Conservation (phyloP, 2,888 invertebrate species). For the Aelia acuminata region DNA sequence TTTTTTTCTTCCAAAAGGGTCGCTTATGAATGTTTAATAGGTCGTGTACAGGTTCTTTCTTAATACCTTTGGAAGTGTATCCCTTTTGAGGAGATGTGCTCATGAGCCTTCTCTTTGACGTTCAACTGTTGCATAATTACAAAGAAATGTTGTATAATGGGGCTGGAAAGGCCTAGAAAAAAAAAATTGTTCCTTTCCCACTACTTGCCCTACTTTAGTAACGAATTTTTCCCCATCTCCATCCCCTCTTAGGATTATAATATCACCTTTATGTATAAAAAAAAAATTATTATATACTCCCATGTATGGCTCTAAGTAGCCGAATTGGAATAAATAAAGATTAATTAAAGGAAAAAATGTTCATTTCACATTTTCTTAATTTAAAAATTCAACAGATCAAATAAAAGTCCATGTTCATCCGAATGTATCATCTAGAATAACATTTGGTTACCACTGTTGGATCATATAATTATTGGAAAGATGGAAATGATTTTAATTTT, state of each 20-base stretch:
- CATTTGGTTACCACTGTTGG: too few species aligned
- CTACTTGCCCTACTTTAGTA: not conserved
- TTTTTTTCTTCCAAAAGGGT: constrained; percentile 17
- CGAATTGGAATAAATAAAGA: too few species aligned
- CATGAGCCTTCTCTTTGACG: not conserved
- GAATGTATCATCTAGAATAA: too few species aligned
- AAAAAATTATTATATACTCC: too few species aligned
- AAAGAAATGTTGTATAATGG: not conserved
- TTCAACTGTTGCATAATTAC: constrained; percentile 35
- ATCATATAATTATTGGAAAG: too few species aligned
- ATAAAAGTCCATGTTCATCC: too few species aligned
- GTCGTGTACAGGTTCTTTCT: constrained; percentile 34
- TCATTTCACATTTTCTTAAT: too few species aligned
- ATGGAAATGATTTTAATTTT: too few species aligned
- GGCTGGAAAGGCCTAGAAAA: constrained; percentile 1
- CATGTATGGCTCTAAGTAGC: too few species aligned
- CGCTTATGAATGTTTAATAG: constrained; percentile 50
- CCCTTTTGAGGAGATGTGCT: not conserved
- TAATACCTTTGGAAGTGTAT: constrained; percentile 33
- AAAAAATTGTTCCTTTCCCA: not conserved
- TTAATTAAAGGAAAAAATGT: too few species aligned
- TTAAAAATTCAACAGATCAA: too few species aligned
- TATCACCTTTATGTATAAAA: not conserved
- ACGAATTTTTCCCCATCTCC: not conserved
- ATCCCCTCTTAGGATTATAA: not conserved